phyloP scores from a whole-genome alignment of 2,113 vertebrate genomes.

The Erinaceus europaeus region DNA sequence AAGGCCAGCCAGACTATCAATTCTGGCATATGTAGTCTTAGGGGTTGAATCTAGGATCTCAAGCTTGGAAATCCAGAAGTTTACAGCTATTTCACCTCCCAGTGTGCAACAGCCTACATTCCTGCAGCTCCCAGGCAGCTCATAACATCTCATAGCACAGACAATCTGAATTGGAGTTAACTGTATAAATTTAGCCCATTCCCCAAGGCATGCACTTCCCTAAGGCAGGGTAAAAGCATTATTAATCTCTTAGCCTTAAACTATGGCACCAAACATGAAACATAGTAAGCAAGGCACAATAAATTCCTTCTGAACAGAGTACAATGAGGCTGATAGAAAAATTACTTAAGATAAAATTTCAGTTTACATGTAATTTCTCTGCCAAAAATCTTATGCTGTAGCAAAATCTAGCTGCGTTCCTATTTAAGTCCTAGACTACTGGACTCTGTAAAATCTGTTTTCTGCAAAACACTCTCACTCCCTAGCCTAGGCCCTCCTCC shows the following conservation, averaged over 20 bases:
- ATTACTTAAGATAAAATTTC: slow-evolving; percentile 20
- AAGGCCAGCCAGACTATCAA: too few relatives aligned
- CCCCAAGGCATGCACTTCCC: neutral
- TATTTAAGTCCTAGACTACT: neutral
- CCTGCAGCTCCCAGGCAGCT: neutral
- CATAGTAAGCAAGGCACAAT: neutral
- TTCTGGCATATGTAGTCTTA: too few relatives aligned
- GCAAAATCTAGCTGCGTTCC: neutral
- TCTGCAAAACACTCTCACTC: too few relatives aligned
- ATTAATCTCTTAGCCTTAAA: neutral
- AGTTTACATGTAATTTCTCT: neutral
- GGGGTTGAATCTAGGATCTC: too few relatives aligned
- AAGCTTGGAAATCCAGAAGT: too few relatives aligned
- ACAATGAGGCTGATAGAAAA: neutral
- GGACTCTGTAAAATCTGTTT: neutral
- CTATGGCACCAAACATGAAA: neutral
- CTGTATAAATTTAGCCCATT: too few relatives aligned
- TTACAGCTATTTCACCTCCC: too few relatives aligned
- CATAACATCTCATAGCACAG: neutral
- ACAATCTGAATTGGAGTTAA: neutral
- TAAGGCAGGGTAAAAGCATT: neutral
- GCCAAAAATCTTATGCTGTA: neutral
- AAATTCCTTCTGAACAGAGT: slow-evolving; percentile 21
- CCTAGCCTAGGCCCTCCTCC: too few relatives aligned
- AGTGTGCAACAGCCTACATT: neutral